Percentiles rank a stretch among this genome's conserved stretches.
Conservation (phyloP, 2,888 invertebrate genomes). For the Gibbula magus region DNA sequence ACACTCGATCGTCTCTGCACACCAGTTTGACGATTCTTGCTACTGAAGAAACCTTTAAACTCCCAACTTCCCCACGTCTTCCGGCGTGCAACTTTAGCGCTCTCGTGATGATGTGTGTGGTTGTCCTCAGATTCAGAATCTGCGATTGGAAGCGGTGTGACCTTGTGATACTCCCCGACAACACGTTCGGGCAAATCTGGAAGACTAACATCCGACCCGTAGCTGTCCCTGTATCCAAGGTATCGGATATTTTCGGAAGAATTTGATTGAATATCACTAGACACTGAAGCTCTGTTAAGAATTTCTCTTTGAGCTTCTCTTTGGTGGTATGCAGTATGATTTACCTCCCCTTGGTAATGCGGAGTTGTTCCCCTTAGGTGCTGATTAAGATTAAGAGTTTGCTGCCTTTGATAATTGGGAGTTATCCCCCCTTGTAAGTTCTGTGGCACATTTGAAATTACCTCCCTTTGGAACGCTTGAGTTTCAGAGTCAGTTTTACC, state of each 20-base stretch:
- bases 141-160: background rate
- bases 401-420: background rate
- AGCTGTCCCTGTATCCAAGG: background rate
- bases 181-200: background rate
- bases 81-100: background rate
- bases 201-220: background rate
- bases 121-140: background rate
- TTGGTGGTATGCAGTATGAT: no score
- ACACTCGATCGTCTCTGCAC: conserved; percentile 12
- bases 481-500: background rate
- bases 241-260: background rate
- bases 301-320: no score
- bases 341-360: no score
- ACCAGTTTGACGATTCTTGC: background rate
- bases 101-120: background rate
- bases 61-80: conserved; percentile 5
- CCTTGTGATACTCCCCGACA: background rate
- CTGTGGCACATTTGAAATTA: no score
- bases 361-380: no score
- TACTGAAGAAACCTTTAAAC: background rate
- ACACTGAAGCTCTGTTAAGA: no score
- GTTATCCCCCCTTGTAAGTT: background rate
- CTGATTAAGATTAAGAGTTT: no score
- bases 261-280: background rate
- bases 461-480: no score